Evolutionary conservation across 2,113 vertebrate species (phyloP).

Genomic region (Scomber scombrus): DNA sequence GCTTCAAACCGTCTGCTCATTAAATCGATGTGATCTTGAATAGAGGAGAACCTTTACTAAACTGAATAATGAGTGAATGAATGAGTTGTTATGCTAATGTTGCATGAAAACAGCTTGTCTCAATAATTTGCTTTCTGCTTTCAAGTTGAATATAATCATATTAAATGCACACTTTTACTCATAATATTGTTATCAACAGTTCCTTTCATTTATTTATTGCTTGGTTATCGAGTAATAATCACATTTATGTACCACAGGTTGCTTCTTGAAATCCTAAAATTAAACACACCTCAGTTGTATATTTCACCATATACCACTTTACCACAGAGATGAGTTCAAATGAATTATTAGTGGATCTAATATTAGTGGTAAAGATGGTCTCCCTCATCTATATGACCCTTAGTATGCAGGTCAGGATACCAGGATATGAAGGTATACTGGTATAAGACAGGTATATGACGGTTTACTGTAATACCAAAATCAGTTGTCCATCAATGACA

Average conservation of each 20-base stretch:
- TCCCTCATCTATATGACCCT: background rate
- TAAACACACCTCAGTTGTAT: conserved; percentile 8
- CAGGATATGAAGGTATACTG: background rate
- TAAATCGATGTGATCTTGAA: background rate
- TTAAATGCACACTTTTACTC: background rate
- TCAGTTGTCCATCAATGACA: background rate
- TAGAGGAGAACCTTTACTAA: background rate
- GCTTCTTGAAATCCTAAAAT: conserved; percentile 28
- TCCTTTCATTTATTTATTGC: no score
- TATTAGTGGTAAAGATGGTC: conserved; percentile 45
- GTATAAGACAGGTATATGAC: no score
- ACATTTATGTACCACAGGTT: conserved; percentile 22
- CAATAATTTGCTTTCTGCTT: background rate
- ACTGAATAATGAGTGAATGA: background rate
- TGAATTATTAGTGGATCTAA: conserved; percentile 66
- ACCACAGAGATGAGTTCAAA: conserved; percentile 29
- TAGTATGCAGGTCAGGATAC: conserved; percentile 8
- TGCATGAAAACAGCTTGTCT: background rate
- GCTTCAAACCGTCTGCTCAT: background rate
- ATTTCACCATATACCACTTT: conserved; percentile 48
- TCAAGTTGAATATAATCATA: no score
- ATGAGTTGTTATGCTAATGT: background rate
- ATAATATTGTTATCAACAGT: no score
- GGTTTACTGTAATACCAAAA: background rate
- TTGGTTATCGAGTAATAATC: no score